Conservation (phyloP, 1,140 invertebrate genomes). For the Nasonia vitripennis region DNA sequence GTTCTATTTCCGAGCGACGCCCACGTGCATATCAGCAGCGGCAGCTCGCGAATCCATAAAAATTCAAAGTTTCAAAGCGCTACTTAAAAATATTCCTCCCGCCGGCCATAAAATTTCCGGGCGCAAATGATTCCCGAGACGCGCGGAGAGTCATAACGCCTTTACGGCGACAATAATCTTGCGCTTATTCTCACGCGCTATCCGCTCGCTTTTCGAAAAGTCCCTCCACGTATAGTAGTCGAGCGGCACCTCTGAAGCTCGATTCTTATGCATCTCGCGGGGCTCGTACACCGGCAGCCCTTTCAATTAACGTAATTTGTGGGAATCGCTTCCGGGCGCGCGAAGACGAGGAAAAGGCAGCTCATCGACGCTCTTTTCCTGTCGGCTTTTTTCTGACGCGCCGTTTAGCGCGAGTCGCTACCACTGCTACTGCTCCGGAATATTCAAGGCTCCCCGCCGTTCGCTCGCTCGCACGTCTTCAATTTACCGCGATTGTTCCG, state of each 20-base stretch:
- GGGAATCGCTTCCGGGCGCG: conserved; percentile 31
- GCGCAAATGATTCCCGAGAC: conserved; percentile 11
- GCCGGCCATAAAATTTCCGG: not conserved
- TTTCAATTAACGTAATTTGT: conserved; percentile 35
- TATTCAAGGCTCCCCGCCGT: conserved; percentile 4
- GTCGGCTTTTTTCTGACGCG: not conserved
- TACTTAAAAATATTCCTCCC: not conserved
- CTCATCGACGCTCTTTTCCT: conserved; percentile 1
- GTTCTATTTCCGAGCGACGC: not conserved
- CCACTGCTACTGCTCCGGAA: not conserved
- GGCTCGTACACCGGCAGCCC: not conserved
- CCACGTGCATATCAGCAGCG: no score
- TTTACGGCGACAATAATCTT: conserved; percentile 19
- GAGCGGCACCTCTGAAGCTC: not conserved
- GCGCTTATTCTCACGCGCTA: not conserved
- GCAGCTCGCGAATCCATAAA: not conserved
- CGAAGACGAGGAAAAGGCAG: conserved; percentile 18
- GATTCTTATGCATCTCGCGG: not conserved
- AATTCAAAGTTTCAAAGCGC: not conserved
- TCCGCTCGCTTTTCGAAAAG: not conserved
- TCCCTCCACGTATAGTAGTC: not conserved
- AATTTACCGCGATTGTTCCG: conserved; percentile 15
- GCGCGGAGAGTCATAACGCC: not conserved
- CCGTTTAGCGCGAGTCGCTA: not conserved
- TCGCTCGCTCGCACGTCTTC: not conserved